A percentile compares a stretch with the other conserved stretches of the same genome.
phyloP scores from a whole-genome alignment of 35 echinoderm and acorn worm species.

The Ophioderma brevispina region DNA sequence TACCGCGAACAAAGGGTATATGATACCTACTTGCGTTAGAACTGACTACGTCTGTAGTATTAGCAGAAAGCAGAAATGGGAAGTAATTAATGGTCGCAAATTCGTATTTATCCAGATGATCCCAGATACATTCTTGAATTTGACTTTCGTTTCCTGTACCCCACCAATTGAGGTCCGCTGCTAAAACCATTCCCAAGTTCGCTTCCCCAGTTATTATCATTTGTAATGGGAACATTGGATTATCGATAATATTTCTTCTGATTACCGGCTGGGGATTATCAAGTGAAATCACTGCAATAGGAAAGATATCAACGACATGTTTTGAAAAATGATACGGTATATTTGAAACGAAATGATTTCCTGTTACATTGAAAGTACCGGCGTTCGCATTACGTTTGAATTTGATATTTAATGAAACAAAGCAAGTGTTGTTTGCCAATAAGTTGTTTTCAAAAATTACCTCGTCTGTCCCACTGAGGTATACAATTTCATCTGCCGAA shows the following conservation, averaged over 20 bases:
- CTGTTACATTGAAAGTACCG: neutral
- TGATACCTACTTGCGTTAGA: neutral
- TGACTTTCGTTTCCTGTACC: neutral
- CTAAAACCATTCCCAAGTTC: neutral
- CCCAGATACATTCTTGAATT: conserved; percentile 6
- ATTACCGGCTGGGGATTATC: neutral
- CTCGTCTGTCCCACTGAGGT: neutral
- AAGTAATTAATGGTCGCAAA: neutral
- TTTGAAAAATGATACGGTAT: neutral
- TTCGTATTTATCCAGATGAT: neutral
- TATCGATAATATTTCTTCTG: neutral
- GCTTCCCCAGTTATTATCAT: neutral
- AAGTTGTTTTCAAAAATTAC: neutral
- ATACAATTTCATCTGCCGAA: neutral
- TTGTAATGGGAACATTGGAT: neutral
- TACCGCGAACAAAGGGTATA: neutral
- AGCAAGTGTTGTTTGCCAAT: neutral
- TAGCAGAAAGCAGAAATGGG: neutral
- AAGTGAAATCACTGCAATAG: neutral
- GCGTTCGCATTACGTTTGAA: neutral
- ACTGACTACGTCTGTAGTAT: neutral
- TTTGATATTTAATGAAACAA: neutral
- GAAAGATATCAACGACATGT: neutral
- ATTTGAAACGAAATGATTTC: neutral
- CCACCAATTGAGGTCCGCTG: neutral